phyloP scores from a whole-genome alignment of 2,797 vertebrate species.

The Aplochiton taeniatus region DNA sequence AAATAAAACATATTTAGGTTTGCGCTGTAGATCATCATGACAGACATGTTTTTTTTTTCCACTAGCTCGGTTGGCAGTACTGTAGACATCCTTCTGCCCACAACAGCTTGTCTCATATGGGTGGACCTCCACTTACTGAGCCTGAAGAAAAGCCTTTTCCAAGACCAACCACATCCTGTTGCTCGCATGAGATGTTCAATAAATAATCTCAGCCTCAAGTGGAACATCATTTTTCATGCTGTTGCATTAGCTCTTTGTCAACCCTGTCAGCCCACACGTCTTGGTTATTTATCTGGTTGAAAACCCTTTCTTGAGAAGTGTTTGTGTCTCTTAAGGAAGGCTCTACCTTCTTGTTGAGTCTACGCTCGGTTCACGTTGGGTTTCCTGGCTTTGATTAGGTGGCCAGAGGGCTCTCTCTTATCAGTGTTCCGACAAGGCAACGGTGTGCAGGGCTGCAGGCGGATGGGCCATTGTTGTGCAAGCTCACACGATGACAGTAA shows the following conservation, averaged over 20 bases:
- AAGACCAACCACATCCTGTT: background rate
- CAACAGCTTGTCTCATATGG: background rate
- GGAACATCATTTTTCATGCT: background rate
- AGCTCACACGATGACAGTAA: too few relatives aligned
- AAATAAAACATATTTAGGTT: background rate
- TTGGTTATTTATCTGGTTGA: too few relatives aligned
- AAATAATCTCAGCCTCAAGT: too few relatives aligned
- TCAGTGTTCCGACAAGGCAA: background rate
- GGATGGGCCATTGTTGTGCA: too few relatives aligned
- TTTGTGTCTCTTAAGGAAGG: background rate
- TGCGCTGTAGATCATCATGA: too few relatives aligned
- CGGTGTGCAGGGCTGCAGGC: background rate
- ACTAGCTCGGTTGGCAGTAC: background rate
- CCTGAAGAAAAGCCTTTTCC: too few relatives aligned
- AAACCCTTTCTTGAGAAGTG: too few relatives aligned
- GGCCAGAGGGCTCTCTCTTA: background rate
- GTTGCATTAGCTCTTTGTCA: too few relatives aligned
- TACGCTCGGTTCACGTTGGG: background rate
- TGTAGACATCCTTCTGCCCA: background rate
- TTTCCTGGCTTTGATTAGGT: background rate
- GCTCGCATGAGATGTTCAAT: background rate
- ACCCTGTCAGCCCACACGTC: too few relatives aligned
- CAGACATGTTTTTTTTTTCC: too few relatives aligned
- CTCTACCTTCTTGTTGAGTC: background rate
- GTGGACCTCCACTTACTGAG: background rate